Base-by-base conservation (phyloP, 2,797 vertebrate species). In the Xiphophorus birchmanni region DNA sequence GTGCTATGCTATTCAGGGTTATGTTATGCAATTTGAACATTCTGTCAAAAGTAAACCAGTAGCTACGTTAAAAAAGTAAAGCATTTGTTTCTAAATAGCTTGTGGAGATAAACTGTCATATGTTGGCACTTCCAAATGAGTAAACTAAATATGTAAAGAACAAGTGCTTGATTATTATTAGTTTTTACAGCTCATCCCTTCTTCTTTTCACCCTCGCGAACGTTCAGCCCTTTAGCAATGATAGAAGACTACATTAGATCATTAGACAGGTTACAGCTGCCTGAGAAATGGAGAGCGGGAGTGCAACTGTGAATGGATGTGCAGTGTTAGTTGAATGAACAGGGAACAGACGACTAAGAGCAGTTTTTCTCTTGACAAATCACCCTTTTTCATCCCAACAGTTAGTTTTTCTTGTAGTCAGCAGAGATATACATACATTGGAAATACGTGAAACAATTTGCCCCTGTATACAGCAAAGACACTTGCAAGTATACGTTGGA, bases 191-290 rank as follows among this genome's bases (percentile, higher is more conserved):
- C 50, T 72, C 40, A 23, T 73, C 65, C 67, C 32, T 63, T 50
- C 29, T 35, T 40, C 50, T 32, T 26, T 37, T 45, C 29, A 71
- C 4, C 58, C 40, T 48, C n/a, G 77, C 65, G 56, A 76, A 67
- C 74, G 65, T 65, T 67, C 37, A 23, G 74, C 81, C 63, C 12
- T 81, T 82, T 74, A 26, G 80, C 26, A 74, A 29, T 80, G 77
- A 84, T 65, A 74, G 75, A 84, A 76, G 44, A 77, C 65, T 52
- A 58, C 79, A 89, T 87, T 86, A 81, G 73, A 44, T 37, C 40
- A 50, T 45, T 21, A 13, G 58, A 60, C n/a, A 60, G 29, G 58
- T 60, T 17, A 89, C 65, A 80, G 73, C 40, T 69, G 67, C 50
- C 50, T 82, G 75, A 79, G 48, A 60, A 80, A 76, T 74, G 29